Conservation (phyloP, 2,797 vertebrate species). For the Sebastes oblongus region DNA sequence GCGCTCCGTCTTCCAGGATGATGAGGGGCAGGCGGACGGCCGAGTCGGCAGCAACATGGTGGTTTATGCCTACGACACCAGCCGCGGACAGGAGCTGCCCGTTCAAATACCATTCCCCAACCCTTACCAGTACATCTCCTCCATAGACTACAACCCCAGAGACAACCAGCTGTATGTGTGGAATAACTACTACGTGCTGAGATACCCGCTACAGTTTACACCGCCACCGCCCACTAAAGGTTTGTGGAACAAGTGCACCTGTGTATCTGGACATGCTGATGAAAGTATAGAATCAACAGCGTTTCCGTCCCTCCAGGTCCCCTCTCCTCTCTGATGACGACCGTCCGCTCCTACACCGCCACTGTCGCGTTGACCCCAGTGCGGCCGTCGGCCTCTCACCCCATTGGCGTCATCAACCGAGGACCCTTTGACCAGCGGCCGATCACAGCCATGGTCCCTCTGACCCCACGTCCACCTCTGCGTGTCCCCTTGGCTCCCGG, state of each 20-base stretch:
- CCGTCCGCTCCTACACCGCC: slow-evolving; percentile 85
- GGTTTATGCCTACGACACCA: slow-evolving; percentile 92
- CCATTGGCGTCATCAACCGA: slow-evolving; percentile 89
- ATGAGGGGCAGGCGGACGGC: slow-evolving; percentile 90
- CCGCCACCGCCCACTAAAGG: slow-evolving; percentile 88
- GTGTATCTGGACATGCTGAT: neutral
- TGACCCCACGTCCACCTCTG: slow-evolving; percentile 84
- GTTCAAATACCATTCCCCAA: slow-evolving; percentile 91
- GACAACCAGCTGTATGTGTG: slow-evolving; percentile 96
- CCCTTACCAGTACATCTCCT: slow-evolving; percentile 94
- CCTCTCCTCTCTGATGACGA: slow-evolving; percentile 82
- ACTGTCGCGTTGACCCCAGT: slow-evolving; percentile 85
- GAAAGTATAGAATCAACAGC: neutral
- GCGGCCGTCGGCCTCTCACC: slow-evolving; percentile 86
- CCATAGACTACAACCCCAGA: slow-evolving; percentile 93
- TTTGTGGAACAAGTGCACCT: slow-evolving; percentile 53
- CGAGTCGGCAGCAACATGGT: slow-evolving; percentile 89
- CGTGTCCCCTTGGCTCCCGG: slow-evolving; percentile 77
- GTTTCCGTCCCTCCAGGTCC: slow-evolving; percentile 65
- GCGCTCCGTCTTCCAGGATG: slow-evolving; percentile 91
- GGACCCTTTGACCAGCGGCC: slow-evolving; percentile 85
- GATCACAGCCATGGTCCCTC: slow-evolving; percentile 83
- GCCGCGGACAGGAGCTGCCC: slow-evolving; percentile 85
- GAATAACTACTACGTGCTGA: slow-evolving; percentile 94
- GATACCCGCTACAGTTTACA: slow-evolving; percentile 90